Conservation (phyloP, 2,888 invertebrate species). For the Magallana nippona region DNA sequence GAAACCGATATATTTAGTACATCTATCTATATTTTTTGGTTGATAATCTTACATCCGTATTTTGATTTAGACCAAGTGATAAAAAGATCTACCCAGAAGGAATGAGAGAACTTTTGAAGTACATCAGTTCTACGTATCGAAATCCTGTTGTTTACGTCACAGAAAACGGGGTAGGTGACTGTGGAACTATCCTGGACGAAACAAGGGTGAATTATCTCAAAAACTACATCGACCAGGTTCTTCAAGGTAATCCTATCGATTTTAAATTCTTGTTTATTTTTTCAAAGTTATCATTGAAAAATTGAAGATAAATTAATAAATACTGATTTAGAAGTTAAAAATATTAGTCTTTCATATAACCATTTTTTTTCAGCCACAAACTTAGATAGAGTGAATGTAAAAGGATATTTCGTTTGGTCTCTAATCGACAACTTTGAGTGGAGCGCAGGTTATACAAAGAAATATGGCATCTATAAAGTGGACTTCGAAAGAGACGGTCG, state of each 20-base stretch:
- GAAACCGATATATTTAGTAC: not conserved
- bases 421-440: conserved; percentile 92
- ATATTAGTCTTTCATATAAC: not conserved
- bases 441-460: conserved; percentile 86
- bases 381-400: conserved; percentile 73
- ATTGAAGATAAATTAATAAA: not conserved
- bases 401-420: conserved; percentile 88
- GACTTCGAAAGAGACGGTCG: conserved; percentile 53
- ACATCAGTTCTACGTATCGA: conserved; percentile 64
- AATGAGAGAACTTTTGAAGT: conserved; percentile 63
- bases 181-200: conserved; percentile 71
- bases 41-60: not conserved
- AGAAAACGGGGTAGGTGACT: conserved; percentile 72
- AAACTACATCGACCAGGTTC: conserved; percentile 70
- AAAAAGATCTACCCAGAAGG: conserved; percentile 55
- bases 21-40: not conserved
- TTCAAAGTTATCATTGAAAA: not conserved
- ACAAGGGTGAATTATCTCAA: conserved; percentile 70
- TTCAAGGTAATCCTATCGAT: conserved; percentile 65
- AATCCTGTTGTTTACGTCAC: conserved; percentile 68
- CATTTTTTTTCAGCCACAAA: conserved; percentile 58
- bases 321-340: not conserved
- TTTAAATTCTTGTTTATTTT: not conserved
- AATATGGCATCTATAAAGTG: conserved; percentile 85
- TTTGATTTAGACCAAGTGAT: conserved; percentile 33